Evolutionary conservation across 2,113 vertebrate species (phyloP).

Genomic region (Ancistrus triradiatus): DNA sequence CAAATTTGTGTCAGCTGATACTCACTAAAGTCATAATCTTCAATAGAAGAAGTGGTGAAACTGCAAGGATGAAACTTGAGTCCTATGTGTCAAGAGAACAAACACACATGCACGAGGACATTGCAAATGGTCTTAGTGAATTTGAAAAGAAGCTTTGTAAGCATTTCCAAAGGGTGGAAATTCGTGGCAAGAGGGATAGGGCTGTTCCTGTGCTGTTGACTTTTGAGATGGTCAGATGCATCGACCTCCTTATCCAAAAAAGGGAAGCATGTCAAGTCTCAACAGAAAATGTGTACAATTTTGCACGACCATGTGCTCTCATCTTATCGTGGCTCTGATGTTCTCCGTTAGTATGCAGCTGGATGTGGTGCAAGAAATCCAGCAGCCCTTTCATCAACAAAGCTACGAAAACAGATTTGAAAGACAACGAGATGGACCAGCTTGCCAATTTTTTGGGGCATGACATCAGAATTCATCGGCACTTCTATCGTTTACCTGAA

Average conservation of each 20-base stretch:
- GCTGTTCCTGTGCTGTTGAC: constrained; percentile 28
- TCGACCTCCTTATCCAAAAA: constrained; percentile 26
- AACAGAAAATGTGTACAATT: constrained; percentile 8
- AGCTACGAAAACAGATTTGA: constrained; percentile 28
- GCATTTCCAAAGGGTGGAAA: constrained; percentile 27
- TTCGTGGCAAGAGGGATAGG: constrained; percentile 32
- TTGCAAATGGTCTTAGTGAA: constrained; percentile 16
- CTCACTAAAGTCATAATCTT: constrained; percentile 26
- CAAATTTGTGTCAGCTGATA: constrained; percentile 16
- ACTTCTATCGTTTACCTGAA: constrained; percentile 27
- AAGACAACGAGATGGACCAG: constrained; percentile 36
- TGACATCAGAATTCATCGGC: constrained; percentile 33
- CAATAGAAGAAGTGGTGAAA: constrained; percentile 33
- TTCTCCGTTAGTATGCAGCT: constrained; percentile 3
- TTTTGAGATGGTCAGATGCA: constrained; percentile 12
- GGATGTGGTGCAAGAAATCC: constrained; percentile 22
- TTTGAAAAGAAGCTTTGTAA: constrained; percentile 27
- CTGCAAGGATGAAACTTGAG: constrained; percentile 22
- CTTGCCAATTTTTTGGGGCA: constrained; percentile 33
- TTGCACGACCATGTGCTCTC: constrained; percentile 20
- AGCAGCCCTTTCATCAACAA: constrained; percentile 15
- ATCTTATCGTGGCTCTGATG: not conserved
- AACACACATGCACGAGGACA: constrained; percentile 10
- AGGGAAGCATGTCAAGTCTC: constrained; percentile 7
- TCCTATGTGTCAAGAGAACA: constrained; percentile 21